Evolutionary conservation across 53 echinoderm and acorn worm species (phyloP).

Genomic region (Stichopus horrens): DNA sequence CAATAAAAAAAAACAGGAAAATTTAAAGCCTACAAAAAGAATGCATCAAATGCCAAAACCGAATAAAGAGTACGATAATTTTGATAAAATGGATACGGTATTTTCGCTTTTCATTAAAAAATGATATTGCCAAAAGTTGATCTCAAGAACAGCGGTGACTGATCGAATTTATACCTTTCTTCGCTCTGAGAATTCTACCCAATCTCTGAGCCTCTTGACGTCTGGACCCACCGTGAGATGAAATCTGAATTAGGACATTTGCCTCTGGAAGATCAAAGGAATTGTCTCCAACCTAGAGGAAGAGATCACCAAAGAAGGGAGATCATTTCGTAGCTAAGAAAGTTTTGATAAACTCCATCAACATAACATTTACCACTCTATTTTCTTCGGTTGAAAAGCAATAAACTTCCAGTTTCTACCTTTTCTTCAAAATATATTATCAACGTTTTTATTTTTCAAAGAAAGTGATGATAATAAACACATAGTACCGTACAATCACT

Average conservation of each 20-base stretch:
- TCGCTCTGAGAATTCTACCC: constrained; percentile 91
- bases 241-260: constrained; percentile 93
- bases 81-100: too few species aligned
- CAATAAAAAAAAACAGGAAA: background rate
- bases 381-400: background rate
- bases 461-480: too few species aligned
- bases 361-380: background rate
- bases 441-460: too few species aligned
- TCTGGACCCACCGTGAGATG: constrained; percentile 95
- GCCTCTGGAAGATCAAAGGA: constrained; percentile 99
- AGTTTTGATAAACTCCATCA: background rate
- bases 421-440: too few species aligned
- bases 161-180: constrained; percentile 69
- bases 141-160: too few species aligned
- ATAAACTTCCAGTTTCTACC: background rate
- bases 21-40: background rate
- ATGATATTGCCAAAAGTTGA: too few species aligned
- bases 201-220: constrained; percentile 96
- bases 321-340: background rate
- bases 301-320: background rate
- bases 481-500: too few species aligned
- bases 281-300: constrained; percentile 86
- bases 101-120: too few species aligned
- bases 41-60: too few species aligned
- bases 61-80: too few species aligned